A percentile compares a stretch with the other conserved stretches of the same genome.
Conservation (phyloP, 2,113 vertebrate genomes). For the Scopus umbretta region DNA sequence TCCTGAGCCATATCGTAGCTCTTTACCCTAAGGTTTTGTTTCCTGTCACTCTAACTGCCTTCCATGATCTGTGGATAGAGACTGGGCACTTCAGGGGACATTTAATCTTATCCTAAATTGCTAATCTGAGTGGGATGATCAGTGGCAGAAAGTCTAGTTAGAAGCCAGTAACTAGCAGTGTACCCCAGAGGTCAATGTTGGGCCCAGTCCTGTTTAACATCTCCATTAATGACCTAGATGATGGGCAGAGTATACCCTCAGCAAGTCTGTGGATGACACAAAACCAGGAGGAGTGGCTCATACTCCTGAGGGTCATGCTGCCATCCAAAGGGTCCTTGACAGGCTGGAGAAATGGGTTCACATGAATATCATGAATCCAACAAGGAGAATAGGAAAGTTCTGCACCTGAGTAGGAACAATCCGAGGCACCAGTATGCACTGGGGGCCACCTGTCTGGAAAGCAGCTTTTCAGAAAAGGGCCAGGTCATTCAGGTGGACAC, state of each 20-base stretch:
- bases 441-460: background rate
- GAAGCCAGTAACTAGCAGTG: background rate
- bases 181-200: background rate
- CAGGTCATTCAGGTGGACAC: background rate
- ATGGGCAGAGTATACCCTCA: background rate
- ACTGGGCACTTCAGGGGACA: background rate
- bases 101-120: background rate
- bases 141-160: background rate
- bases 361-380: background rate
- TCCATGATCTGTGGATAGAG: background rate
- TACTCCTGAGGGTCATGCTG: background rate
- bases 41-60: background rate
- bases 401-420: background rate
- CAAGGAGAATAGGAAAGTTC: background rate
- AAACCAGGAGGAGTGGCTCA: background rate
- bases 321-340: background rate
- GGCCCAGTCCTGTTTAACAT: background rate
- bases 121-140: background rate
- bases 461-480: background rate
- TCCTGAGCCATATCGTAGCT: background rate
- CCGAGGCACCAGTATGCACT: background rate
- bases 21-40: background rate
- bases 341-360: background rate
- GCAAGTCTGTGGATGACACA: background rate
- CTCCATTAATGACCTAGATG: background rate